Evolutionary conservation across 2,888 invertebrate genomes (phyloP).

Genomic region (Synanthedon vespiformis): DNA sequence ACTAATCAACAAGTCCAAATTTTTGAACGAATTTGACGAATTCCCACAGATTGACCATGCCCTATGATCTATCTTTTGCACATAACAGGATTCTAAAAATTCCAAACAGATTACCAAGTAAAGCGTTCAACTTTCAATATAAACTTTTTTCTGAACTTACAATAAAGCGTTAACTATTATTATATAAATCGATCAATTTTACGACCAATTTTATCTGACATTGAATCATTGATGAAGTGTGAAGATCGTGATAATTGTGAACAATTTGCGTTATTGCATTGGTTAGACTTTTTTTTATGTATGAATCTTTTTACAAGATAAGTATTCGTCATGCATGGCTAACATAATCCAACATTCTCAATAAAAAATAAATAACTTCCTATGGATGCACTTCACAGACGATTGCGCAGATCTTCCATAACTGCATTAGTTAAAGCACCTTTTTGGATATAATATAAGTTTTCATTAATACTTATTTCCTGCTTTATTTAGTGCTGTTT

Average conservation of each 20-base stretch:
- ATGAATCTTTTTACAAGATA: conserved; percentile 1
- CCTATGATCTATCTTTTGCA: too few relatives aligned
- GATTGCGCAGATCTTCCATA: neutral
- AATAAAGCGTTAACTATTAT: too few relatives aligned
- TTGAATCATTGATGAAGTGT: conserved; percentile 42
- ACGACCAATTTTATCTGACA: conserved; percentile 15
- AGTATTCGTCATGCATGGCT: conserved; percentile 1
- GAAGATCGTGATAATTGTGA: conserved; percentile 23
- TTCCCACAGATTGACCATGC: too few relatives aligned
- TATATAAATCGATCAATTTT: too few relatives aligned
- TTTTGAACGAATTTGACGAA: too few relatives aligned
- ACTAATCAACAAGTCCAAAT: too few relatives aligned
- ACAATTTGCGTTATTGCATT: neutral
- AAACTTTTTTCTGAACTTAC: too few relatives aligned
- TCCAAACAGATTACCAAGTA: too few relatives aligned
- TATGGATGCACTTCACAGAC: neutral
- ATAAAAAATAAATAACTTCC: neutral
- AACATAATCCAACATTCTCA: neutral
- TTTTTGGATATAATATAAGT: neutral
- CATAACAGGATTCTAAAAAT: too few relatives aligned
- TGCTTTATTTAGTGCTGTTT: neutral
- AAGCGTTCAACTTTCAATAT: too few relatives aligned
- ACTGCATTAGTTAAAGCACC: neutral
- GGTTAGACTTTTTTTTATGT: neutral
- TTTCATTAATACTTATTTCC: neutral